phyloP scores from a whole-genome alignment of 2,113 vertebrate species.

The Corythornis madagascariensis region DNA sequence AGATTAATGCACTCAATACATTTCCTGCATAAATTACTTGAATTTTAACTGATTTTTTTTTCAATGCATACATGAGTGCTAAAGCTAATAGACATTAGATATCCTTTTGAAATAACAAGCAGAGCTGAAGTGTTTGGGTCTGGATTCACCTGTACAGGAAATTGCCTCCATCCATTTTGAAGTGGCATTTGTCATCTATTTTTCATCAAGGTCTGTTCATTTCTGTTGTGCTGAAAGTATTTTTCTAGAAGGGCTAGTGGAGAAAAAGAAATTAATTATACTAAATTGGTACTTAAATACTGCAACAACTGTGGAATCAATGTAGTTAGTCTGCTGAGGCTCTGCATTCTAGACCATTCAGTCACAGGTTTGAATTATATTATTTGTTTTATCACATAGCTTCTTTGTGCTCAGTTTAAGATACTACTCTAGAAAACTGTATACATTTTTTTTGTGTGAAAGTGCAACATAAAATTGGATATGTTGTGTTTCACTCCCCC shows the following conservation, averaged over 20 bases:
- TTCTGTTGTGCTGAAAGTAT: conserved; percentile 13
- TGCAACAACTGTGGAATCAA: background rate
- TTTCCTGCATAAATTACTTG: background rate
- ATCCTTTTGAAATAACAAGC: background rate
- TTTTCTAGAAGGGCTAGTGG: background rate
- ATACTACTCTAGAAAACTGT: background rate
- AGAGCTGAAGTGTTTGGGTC: conserved; percentile 16
- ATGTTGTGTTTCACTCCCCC: background rate
- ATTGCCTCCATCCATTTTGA: conserved; percentile 32
- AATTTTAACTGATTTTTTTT: background rate
- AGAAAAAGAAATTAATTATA: background rate
- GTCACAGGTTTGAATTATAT: background rate
- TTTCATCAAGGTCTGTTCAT: conserved; percentile 27
- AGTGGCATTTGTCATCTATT: conserved; percentile 27
- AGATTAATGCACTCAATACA: background rate
- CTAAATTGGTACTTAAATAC: background rate
- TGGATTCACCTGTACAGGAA: conserved; percentile 9
- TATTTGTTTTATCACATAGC: background rate
- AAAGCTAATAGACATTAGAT: background rate
- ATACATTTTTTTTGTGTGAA: background rate
- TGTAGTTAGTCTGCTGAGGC: background rate
- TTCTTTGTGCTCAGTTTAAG: background rate
- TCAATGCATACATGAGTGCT: background rate
- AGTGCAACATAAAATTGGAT: background rate
- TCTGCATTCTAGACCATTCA: background rate